Conservation (phyloP, 2,888 invertebrate genomes). For the Agriopis marginaria region DNA sequence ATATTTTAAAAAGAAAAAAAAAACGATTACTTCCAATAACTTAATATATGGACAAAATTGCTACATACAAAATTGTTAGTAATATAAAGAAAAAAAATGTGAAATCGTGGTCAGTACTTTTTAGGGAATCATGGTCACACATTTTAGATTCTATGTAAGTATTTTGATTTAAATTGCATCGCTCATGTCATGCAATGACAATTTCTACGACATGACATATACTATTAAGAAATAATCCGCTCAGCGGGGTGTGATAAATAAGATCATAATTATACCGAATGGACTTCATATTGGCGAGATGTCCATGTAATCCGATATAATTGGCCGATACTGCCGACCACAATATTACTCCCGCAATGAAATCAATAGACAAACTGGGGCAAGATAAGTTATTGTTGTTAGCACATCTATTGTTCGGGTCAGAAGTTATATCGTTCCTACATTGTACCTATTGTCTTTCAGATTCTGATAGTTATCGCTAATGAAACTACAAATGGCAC, state of each 20-base stretch:
- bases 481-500: conserved; percentile 36
- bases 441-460: conserved; percentile 25
- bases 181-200: conserved; percentile 5
- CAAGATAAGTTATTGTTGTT: conserved; percentile 31
- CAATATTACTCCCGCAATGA: conserved; percentile 25
- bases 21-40: neutral
- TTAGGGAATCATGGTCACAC: neutral
- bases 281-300: conserved; percentile 28
- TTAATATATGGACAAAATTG: too few relatives aligned
- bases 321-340: conserved; percentile 31
- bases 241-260: conserved; percentile 16
- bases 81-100: too few relatives aligned
- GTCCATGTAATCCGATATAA: conserved; percentile 39
- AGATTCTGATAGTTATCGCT: conserved; percentile 22
- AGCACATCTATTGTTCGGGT: conserved; percentile 28
- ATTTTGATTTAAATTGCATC: neutral
- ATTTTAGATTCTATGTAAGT: neutral
- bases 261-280: conserved; percentile 33
- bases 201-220: conserved; percentile 12
- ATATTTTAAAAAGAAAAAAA: neutral
- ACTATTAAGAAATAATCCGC: conserved; percentile 5
- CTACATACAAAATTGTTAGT: too few relatives aligned
- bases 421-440: conserved; percentile 6
- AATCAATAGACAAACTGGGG: conserved; percentile 34
- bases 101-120: neutral